A percentile compares a stretch with the other conserved stretches of the same genome.
Conservation (phyloP, 1,140 invertebrate genomes). For the Zaprionus inermis region DNA sequence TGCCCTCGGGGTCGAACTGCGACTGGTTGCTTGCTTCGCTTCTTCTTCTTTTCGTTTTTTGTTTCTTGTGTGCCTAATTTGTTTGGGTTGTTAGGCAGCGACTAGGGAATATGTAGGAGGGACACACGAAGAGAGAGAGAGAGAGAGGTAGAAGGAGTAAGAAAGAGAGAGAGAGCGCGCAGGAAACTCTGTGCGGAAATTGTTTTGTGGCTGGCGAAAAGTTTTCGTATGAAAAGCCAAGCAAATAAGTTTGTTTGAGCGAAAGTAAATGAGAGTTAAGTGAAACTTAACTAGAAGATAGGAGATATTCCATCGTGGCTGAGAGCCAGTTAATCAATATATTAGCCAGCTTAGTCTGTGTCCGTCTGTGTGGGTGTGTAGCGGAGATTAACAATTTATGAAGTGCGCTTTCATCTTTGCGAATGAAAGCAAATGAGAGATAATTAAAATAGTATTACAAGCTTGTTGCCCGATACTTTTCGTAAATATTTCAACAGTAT, state of each 20-base stretch:
- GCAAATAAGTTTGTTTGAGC: constrained; percentile 69
- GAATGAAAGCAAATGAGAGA: background rate
- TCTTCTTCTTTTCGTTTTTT: constrained; percentile 18
- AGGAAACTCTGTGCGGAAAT: constrained; percentile 61
- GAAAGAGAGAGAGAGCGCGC: background rate
- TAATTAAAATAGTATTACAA: background rate
- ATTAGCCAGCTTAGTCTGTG: constrained; percentile 31
- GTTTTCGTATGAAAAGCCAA: constrained; percentile 72
- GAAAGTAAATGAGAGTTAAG: constrained; percentile 76
- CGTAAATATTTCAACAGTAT: background rate
- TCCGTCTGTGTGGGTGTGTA: background rate
- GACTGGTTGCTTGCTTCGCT: constrained; percentile 8
- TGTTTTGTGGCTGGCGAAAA: constrained; percentile 76
- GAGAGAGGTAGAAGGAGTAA: background rate
- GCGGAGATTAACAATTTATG: constrained; percentile 1
- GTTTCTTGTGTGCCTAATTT: constrained; percentile 47
- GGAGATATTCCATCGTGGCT: constrained; percentile 11
- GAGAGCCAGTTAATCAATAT: constrained; percentile 64
- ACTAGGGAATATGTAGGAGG: constrained; percentile 17
- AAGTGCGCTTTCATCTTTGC: background rate
- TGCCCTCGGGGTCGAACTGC: constrained; percentile 24
- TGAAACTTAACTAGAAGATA: constrained; percentile 55
- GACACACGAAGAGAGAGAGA: background rate
- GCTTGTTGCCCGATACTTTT: background rate
- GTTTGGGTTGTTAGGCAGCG: constrained; percentile 53